A percentile compares a stretch with the other conserved stretches of the same genome.
Conservation (phyloP, 2,888 invertebrate genomes). For the Melanotus villosus region DNA sequence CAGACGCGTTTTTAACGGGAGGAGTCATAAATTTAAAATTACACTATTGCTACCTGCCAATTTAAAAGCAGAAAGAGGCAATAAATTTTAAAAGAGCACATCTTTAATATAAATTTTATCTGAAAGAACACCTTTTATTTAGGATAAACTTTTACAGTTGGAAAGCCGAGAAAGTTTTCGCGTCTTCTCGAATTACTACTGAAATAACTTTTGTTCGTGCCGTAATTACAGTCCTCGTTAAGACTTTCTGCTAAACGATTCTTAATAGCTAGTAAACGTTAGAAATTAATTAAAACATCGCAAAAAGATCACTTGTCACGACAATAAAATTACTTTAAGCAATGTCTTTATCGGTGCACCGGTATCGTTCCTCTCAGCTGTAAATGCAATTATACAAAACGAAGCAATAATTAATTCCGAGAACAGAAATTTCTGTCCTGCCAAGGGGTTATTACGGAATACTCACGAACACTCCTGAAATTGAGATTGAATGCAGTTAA, state of each 20-base stretch:
- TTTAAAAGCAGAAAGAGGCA: slow-evolving; percentile 2
- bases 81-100: slow-evolving; percentile 1
- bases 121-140: slow-evolving; percentile 33
- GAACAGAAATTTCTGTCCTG: background rate
- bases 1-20: no score
- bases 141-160: slow-evolving; percentile 30
- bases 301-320: slow-evolving; percentile 52
- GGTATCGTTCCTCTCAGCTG: slow-evolving; percentile 9
- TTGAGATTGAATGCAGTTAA: slow-evolving; percentile 1
- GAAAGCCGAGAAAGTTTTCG: slow-evolving; percentile 59
- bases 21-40: background rate
- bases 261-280: slow-evolving; percentile 62
- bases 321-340: slow-evolving; percentile 48
- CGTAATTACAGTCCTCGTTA: slow-evolving; percentile 63
- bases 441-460: background rate
- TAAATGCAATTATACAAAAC: slow-evolving; percentile 22
- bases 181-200: slow-evolving; percentile 62
- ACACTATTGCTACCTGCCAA: slow-evolving; percentile 4
- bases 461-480: background rate
- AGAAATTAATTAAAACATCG: slow-evolving; percentile 56
- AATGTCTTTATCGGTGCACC: slow-evolving; percentile 17
- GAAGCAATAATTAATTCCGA: slow-evolving; percentile 23
- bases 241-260: slow-evolving; percentile 58
- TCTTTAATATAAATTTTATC: slow-evolving; percentile 11
- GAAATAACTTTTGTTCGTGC: slow-evolving; percentile 62